Evolutionary conservation across 2,888 invertebrate species (phyloP).

Genomic region (Ischnus inquisitorius): DNA sequence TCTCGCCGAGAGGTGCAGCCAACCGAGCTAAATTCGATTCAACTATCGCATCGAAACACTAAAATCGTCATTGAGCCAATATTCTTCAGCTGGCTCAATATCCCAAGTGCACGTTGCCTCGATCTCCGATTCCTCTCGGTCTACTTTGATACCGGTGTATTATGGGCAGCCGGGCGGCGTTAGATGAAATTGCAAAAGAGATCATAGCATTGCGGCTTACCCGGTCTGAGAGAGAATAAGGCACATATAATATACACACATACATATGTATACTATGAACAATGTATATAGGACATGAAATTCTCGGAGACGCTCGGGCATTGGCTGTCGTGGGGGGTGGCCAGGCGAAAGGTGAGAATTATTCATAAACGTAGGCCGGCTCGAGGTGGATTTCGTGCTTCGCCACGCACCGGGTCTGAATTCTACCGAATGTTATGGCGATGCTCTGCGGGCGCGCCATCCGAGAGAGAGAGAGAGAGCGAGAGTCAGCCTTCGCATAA

Average conservation of each 20-base stretch:
- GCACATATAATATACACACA: background rate
- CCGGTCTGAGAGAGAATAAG: background rate
- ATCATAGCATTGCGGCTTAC: slow-evolving; percentile 40
- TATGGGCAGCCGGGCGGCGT: slow-evolving; percentile 9
- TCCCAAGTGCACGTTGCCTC: too few relatives aligned
- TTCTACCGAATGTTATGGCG: slow-evolving; percentile 82
- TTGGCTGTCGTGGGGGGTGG: slow-evolving; percentile 59
- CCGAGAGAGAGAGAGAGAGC: slow-evolving; percentile 70
- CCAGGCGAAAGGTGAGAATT: slow-evolving; percentile 80
- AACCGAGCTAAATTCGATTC: too few relatives aligned
- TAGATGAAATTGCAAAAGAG: slow-evolving; percentile 39
- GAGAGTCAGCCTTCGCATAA: slow-evolving; percentile 83
- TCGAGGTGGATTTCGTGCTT: slow-evolving; percentile 71
- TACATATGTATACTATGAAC: background rate
- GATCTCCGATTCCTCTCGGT: too few relatives aligned
- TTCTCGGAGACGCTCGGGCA: slow-evolving; percentile 54
- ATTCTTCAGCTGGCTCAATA: too few relatives aligned
- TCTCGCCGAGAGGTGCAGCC: too few relatives aligned
- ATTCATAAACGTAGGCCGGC: slow-evolving; percentile 83
- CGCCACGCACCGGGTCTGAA: slow-evolving; percentile 78
- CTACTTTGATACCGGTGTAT: slow-evolving; percentile 9
- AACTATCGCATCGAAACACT: too few relatives aligned
- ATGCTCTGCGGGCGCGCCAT: slow-evolving; percentile 63
- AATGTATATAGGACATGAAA: too few relatives aligned
- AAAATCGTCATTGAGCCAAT: too few relatives aligned